Evolutionary conservation across 2,797 vertebrate genomes (phyloP), one percentile per base, ranked within the genome.

Genomic region (Sebastes trivittatus): DNA sequence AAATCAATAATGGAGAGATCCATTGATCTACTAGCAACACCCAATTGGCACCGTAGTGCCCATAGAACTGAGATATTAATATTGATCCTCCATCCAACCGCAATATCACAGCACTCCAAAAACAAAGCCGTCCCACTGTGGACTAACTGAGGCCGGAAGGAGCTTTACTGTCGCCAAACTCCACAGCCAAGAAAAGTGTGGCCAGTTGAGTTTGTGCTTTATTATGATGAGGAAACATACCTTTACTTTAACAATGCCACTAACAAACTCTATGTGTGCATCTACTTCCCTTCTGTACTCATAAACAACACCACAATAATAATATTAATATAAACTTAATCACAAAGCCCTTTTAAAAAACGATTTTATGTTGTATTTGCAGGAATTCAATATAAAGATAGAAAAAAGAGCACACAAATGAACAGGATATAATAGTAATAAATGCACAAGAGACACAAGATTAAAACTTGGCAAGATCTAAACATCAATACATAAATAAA

Each of bases 1-100:
- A 88, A 92, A 94, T 94, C 89, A 85, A 93, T 94, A 93, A 86
- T 29, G 70, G 82, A 89, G 84, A 76, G 87, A 90, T 87, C 80
- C 83, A 91, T 86, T 83, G 88, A 93, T 90, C 82, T 65, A 78
- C 87, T 89, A 85, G 88, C 87, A 90, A 87, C 89, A 90, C 81
- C 87, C 92, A 87, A 81, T 77, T 88, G 89, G 81, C 90, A 90
- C 55, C 55, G 61, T 87, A 87, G 83, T 81, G 82, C 78, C 82
- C 86, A 77, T 72, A 83, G 82, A 86, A 83, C 73, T 74, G 79
- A 88, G 88, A 90, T 91, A 91, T 93, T 91, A 91, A 85, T 89
- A 94, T 93, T 81, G 93, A 94, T 94, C 87, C 70, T 71, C 46
- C 75, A 74, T 79, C 77, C 60, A 22, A 72, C 78, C 22, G 75